phyloP scores from a whole-genome alignment of 92 coral and sea anemone species.

The Epizoanthus fatuus region DNA sequence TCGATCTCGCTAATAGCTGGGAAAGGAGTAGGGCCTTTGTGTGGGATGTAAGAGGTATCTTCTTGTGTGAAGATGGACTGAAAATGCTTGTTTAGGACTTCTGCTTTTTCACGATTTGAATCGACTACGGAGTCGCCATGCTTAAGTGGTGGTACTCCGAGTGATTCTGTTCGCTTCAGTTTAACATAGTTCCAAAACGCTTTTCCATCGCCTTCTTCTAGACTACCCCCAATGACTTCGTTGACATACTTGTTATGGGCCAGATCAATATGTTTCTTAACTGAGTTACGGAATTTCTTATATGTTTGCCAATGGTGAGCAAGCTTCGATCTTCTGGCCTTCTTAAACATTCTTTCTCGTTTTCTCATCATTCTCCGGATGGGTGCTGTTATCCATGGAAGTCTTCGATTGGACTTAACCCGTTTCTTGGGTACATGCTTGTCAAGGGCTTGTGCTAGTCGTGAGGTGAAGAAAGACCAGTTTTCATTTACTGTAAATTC shows the following conservation, averaged over 20 bases:
- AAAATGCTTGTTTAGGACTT: constrained; percentile 35
- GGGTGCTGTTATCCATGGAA: background rate
- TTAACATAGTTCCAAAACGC: constrained; percentile 31
- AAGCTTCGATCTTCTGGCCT: constrained; percentile 10
- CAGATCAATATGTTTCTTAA: constrained; percentile 16
- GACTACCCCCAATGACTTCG: constrained; percentile 51
- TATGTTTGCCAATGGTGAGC: constrained; percentile 16
- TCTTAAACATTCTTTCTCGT: constrained; percentile 5
- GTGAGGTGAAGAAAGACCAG: background rate
- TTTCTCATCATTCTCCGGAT: constrained; percentile 29
- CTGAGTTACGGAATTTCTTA: background rate
- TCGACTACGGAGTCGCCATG: background rate
- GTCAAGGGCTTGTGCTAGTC: constrained; percentile 14
- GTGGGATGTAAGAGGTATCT: constrained; percentile 7
- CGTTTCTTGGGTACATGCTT: background rate
- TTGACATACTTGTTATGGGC: constrained; percentile 31
- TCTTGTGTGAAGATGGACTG: constrained; percentile 21
- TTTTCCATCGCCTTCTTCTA: constrained; percentile 47
- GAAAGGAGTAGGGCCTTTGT: constrained; percentile 23
- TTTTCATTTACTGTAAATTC: constrained; percentile 25
- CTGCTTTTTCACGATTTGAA: constrained; percentile 6
- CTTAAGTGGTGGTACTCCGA: constrained; percentile 3
- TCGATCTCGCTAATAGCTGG: constrained; percentile 9
- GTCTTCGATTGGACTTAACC: constrained; percentile 12
- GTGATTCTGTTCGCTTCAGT: background rate